These are phyloP conservation scores for Lithobates sylvaticus DNA, from an alignment of 2,797 vertebrate species.

Conservation along the genomic window DNA sequence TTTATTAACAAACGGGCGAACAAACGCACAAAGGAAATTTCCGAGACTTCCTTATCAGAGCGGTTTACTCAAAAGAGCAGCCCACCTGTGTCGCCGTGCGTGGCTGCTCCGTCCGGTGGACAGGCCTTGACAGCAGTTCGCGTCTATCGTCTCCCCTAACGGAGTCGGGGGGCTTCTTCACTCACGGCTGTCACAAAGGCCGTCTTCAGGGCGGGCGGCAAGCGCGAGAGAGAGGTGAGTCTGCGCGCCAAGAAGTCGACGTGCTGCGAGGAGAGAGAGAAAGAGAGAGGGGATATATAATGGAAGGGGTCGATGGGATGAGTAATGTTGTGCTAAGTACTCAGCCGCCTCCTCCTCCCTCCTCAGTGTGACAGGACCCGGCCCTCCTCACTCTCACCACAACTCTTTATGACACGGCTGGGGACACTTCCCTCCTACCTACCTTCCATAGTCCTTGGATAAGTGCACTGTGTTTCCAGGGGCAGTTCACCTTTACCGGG, in stretches of 20 bases:
- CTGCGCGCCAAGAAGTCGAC: constrained; percentile 40
- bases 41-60: constrained; percentile 18
- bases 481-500: too few relatives aligned
- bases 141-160: not conserved
- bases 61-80: not conserved
- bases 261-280: not conserved
- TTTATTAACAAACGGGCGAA: constrained; percentile 39
- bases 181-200: constrained; percentile 21
- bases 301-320: too few relatives aligned
- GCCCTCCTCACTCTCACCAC: too few relatives aligned
- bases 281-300: not conserved
- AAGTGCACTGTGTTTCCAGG: too few relatives aligned
- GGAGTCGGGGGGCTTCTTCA: not conserved
- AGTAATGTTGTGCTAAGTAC: not conserved
- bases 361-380: too few relatives aligned
- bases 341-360: too few relatives aligned
- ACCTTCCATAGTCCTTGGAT: too few relatives aligned
- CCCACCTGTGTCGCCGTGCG: not conserved
- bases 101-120: not conserved
- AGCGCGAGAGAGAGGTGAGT: constrained; percentile 39
- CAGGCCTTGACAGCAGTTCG: not conserved
- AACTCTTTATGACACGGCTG: too few relatives aligned
- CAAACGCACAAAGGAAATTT: constrained; percentile 29
- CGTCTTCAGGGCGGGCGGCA: not conserved
- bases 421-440: too few relatives aligned